Percentiles rank a stretch among this genome's conserved stretches.
These are phyloP conservation scores for Antennarius striatus DNA, from an alignment of 2,113 vertebrate genomes.

Conservation along the genomic window DNA sequence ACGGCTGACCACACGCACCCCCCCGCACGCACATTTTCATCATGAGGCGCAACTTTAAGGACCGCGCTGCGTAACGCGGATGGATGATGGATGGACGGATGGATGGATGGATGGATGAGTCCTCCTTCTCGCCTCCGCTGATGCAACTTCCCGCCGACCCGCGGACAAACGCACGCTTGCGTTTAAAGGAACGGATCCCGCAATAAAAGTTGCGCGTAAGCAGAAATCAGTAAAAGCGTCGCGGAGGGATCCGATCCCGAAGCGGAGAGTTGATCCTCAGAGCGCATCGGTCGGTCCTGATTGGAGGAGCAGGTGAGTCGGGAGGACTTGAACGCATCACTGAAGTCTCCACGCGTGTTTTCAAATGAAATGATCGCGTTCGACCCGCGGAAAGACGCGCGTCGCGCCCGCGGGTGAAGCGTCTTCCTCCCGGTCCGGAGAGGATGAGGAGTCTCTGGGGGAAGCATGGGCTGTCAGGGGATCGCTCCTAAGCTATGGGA, in stretches of 20 bases:
- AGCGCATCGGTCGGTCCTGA: conserved; percentile 16
- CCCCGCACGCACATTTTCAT: background rate
- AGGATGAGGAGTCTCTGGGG: conserved; percentile 92
- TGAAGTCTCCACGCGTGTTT: too few species aligned
- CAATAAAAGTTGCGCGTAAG: conserved; percentile 30
- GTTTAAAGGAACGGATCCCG: conserved; percentile 7
- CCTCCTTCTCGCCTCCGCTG: conserved; percentile 1
- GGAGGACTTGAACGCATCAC: background rate
- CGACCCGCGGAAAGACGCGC: too few species aligned
- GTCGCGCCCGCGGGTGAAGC: background rate
- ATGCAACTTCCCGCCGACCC: conserved; percentile 36
- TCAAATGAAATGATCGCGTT: too few species aligned
- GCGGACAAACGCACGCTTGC: conserved; percentile 20
- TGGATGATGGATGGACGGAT: background rate
- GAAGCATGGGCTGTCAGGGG: conserved; percentile 94
- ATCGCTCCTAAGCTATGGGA: conserved; percentile 93
- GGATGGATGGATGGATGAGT: background rate
- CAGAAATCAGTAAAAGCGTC: conserved; percentile 18
- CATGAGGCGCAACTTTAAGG: conserved; percentile 2
- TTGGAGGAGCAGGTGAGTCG: conserved; percentile 41
- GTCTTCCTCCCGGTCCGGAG: conserved; percentile 67
- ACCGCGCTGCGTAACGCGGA: background rate
- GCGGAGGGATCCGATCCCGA: conserved; percentile 4
- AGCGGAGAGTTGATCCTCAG: conserved; percentile 24
- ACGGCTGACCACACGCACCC: conserved; percentile 13